phyloP scores from a whole-genome alignment of 2,797 vertebrate genomes.

The Vultur gryphus region DNA sequence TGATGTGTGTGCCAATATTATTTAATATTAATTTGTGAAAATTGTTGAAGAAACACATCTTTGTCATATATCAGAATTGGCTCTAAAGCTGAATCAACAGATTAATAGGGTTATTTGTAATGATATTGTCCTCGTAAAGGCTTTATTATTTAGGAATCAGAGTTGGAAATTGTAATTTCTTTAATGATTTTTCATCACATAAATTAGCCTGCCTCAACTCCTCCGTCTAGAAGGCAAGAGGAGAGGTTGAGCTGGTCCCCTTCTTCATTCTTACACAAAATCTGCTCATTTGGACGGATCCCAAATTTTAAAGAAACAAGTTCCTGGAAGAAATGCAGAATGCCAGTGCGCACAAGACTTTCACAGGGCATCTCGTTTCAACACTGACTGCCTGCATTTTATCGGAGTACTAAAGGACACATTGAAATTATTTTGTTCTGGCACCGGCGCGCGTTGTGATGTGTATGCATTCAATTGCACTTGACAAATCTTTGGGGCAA shows the following conservation, averaged over 20 bases:
- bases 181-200: slow-evolving; percentile 55
- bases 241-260: slow-evolving; percentile 43
- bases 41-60: slow-evolving; percentile 34
- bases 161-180: slow-evolving; percentile 36
- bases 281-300: slow-evolving; percentile 51
- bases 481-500: slow-evolving; percentile 67
- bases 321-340: slow-evolving; percentile 57
- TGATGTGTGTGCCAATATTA: slow-evolving; percentile 49
- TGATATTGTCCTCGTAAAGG: slow-evolving; percentile 28
- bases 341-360: slow-evolving; percentile 46
- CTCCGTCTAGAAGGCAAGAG: slow-evolving; percentile 55
- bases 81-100: neutral
- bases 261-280: slow-evolving; percentile 67
- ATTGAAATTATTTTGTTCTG: slow-evolving; percentile 59
- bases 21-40: slow-evolving; percentile 48
- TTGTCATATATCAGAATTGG: neutral
- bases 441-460: slow-evolving; percentile 9
- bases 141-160: slow-evolving; percentile 59
- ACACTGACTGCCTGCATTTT: slow-evolving; percentile 57
- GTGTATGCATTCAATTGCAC: slow-evolving; percentile 47
- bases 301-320: slow-evolving; percentile 66
- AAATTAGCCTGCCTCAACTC: slow-evolving; percentile 37
- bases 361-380: slow-evolving; percentile 62
- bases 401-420: slow-evolving; percentile 62
- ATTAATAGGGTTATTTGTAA: slow-evolving; percentile 51